A percentile compares a stretch with the other conserved stretches of the same genome.
Conservation (phyloP, 23 tunicate species). For the Trididemnum clinides region DNA sequence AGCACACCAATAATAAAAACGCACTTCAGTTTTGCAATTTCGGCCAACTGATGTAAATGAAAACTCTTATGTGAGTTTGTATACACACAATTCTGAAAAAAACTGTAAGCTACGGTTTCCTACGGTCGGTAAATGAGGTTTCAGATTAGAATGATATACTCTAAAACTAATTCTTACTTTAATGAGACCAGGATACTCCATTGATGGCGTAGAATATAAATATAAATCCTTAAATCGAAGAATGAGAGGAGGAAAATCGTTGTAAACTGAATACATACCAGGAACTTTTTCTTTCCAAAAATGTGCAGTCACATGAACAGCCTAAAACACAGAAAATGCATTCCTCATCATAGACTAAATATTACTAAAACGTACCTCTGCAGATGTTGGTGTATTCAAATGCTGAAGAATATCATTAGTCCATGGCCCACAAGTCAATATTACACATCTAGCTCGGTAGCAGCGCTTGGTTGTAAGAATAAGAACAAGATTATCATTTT, state of each 20-base stretch:
- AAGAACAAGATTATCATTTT: constrained; percentile 11
- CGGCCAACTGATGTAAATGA: no score
- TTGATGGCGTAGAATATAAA: constrained; percentile 80
- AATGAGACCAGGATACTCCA: constrained; percentile 76
- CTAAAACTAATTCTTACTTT: constrained; percentile 44
- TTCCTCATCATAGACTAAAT: neutral
- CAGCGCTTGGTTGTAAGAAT: constrained; percentile 28
- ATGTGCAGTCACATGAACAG: constrained; percentile 43
- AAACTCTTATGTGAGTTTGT: no score
- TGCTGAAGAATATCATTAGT: constrained; percentile 14
- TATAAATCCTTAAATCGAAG: constrained; percentile 16
- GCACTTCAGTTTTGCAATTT: no score
- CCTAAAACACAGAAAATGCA: constrained; percentile 18
- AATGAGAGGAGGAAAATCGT: constrained; percentile 49
- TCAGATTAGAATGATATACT: no score
- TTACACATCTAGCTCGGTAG: constrained; percentile 49
- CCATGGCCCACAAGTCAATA: constrained; percentile 87
- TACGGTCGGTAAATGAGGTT: no score
- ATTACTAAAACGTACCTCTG: neutral
- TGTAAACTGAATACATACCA: constrained; percentile 12
- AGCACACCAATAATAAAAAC: no score
- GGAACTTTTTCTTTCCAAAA: constrained; percentile 74
- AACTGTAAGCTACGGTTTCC: no score
- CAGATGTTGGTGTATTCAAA: neutral
- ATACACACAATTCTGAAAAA: no score